phyloP scores from a whole-genome alignment of 2,888 invertebrate species.

The Protophormia terraenovae region DNA sequence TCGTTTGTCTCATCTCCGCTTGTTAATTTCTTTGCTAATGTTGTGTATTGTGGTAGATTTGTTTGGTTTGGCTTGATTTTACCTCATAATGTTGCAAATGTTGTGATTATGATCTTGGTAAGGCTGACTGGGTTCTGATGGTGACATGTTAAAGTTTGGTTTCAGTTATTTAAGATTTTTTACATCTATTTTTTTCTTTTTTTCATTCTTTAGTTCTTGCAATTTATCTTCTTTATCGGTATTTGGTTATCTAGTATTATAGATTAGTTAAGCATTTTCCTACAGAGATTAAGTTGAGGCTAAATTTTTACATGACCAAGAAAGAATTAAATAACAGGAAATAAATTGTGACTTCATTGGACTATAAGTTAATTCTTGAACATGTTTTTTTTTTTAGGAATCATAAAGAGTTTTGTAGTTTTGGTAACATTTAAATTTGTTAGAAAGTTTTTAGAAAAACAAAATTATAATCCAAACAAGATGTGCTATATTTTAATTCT shows the following conservation, averaged over 20 bases:
- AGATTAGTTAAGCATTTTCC: slow-evolving; percentile 48
- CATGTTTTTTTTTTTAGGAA: too few species aligned
- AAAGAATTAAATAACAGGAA: neutral
- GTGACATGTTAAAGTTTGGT: slow-evolving; percentile 58
- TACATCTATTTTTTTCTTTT: slow-evolving; percentile 1
- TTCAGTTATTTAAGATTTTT: slow-evolving; percentile 28
- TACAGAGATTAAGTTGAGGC: slow-evolving; percentile 7
- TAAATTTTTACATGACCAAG: neutral
- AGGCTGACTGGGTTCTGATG: slow-evolving; percentile 46
- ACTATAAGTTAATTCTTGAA: too few species aligned
- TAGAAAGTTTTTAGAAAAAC: too few species aligned
- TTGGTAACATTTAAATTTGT: too few species aligned
- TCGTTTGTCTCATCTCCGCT: slow-evolving; percentile 58
- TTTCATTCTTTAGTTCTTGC: too few species aligned
- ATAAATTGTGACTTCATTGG: neutral
- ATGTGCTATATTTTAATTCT: too few species aligned
- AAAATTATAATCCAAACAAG: too few species aligned
- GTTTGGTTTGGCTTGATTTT: slow-evolving; percentile 42
- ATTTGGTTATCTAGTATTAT: slow-evolving; percentile 17
- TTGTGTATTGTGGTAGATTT: slow-evolving; percentile 35
- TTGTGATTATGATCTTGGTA: slow-evolving; percentile 49
- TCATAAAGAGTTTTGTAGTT: too few species aligned
- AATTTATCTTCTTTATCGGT: slow-evolving; percentile 26
- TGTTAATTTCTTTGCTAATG: slow-evolving; percentile 48
- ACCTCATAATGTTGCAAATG: slow-evolving; percentile 24